These are phyloP conservation scores for Chaetogeoica ovagalla DNA, from an alignment of 2,888 invertebrate species.

Conservation along the genomic window DNA sequence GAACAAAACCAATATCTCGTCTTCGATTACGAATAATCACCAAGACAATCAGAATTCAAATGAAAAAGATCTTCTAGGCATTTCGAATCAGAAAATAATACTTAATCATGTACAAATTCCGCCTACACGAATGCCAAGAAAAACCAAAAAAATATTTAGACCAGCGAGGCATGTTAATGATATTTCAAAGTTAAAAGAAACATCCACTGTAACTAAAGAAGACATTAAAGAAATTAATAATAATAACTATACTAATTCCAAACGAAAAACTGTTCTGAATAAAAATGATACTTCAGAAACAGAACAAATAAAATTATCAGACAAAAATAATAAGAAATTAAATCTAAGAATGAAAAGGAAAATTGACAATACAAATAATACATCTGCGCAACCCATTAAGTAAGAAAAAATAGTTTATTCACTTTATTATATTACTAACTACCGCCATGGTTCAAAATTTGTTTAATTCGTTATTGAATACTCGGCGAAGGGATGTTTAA, in stretches of 20 bases:
- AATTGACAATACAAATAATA: background rate
- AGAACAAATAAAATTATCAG: background rate
- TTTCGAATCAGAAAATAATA: background rate
- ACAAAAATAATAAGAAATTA: conserved; percentile 3
- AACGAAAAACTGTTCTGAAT: background rate
- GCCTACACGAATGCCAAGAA: background rate
- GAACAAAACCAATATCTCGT: background rate
- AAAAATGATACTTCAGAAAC: too few species aligned
- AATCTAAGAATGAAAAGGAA: background rate
- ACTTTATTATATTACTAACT: too few species aligned
- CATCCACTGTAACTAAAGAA: background rate
- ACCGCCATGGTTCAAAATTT: too few species aligned
- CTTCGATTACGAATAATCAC: background rate
- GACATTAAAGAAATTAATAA: background rate
- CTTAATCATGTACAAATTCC: background rate
- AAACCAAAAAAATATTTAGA: too few species aligned
- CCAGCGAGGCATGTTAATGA: background rate
- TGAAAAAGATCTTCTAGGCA: background rate
- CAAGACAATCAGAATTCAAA: background rate
- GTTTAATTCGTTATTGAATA: too few species aligned
- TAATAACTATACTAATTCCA: background rate
- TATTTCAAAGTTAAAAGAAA: background rate
- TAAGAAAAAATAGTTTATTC: background rate
- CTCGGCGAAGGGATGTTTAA: too few species aligned
- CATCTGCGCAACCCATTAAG: background rate